Base-by-base conservation (phyloP, 2,113 vertebrate species). In the Glaucomys volans region DNA sequence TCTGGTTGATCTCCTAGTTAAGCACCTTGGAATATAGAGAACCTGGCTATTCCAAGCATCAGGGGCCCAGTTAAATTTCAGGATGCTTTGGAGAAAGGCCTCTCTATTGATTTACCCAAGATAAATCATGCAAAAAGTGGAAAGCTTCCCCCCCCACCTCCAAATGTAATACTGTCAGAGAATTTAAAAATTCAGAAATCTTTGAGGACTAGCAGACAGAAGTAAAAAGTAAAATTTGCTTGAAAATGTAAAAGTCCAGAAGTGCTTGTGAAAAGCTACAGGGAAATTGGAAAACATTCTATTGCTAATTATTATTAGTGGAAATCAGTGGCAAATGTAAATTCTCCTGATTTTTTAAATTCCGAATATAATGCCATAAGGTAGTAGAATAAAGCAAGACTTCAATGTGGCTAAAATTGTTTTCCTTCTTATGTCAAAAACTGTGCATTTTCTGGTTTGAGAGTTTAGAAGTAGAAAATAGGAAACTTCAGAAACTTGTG, bases 401-500 rank as follows among this genome's bases (percentile, higher is more conserved):
- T 69, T 22, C 6, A 7, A 52, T 20, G 54, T 79, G 44, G 11
- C 40, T 81, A 9, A 50, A 12, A 7, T 42, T 28, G 74, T 35
- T 72, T 40, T 20, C 5, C 50, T 42, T 90, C 47, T 79, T 3
- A 5, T 0, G 17, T 87, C 28, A 87, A 69, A 86, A 47, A 47
- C 44, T 47, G 7, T 47, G 44, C 44, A 9, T 24, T 92, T 71
- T 85, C 54, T 92, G 20, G 2, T 64, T 62, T 71, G n/a, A 87
- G 76, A 44, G 32, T 57, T 82, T 72, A 91, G 24, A 97, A 71
- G 8, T 71, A 75, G 90, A 87, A 75, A 54, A 85, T n/a, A 80
- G 67, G 91, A 92, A 87, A 84, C 64, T 86, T 97, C 62, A 86
- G 77, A 87, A 85, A 87, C 52, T 57, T 8, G 85, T 93, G 57